Base-by-base conservation (phyloP, 2,888 invertebrate genomes). In the Luperina testacea region DNA sequence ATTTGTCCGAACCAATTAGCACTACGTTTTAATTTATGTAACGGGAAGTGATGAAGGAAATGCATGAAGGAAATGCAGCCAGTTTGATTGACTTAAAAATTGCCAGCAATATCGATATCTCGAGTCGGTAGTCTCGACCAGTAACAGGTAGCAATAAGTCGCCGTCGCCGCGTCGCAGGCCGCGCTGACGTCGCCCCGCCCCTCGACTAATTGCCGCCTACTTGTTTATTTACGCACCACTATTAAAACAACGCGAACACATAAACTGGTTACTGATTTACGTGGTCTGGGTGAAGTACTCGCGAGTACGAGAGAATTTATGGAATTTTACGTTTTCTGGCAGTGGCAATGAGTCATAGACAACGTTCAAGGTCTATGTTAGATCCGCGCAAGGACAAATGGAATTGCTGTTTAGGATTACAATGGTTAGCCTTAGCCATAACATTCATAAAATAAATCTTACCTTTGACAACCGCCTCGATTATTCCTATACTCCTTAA, bases 401-500 rank as follows among this genome's bases (percentile, higher is more conserved):
- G 8, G 7, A 64, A 51, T 73, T 68, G 15, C 59, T 64, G 67
- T 64, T 80, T 59, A 65, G 59, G 17, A 81, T 61, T 51, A 69
- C 32, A 77, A 68, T 48, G 9, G 64, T 57, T 53, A 53, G 4
- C 7, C 15, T 57, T 75, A 59, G 24, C 9, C 20, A 72, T 48
- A 74, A 75, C n/a, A 70, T 61, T 61, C 42, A 72, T 61, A 80
- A 78, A 78, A 72, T 76, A 78, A 78, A 78, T 78, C 92, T 92
- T 93, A 96, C 96, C 96, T 95, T 96, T 95, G 70, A 95, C 92
- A 73, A 94, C 94, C 38, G 96, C 94, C 88, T 96, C 96, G 72
- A 96, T 94, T 71, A 94, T 91, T 81, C 92, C 95, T 70, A 96
- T 93, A 84, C 94, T 95, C 78, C 92, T 92, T 82, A 96, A 90